Evolutionary conservation across 2,888 invertebrate genomes (phyloP), one percentile per base, ranked within the genome.

Genomic region (Capitulum mitella): DNA sequence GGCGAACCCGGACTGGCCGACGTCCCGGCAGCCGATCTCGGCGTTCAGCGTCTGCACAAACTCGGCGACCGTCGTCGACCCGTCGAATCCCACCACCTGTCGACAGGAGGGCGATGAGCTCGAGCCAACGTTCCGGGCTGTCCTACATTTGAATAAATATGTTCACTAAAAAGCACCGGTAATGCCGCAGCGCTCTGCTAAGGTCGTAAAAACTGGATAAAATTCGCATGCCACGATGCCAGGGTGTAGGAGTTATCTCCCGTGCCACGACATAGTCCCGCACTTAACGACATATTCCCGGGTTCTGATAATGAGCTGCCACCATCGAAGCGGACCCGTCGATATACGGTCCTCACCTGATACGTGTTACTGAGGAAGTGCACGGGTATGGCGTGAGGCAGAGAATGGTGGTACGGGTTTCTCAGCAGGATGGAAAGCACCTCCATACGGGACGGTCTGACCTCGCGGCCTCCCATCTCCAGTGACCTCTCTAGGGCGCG

Each of bases 301-400:
- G n/a, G n/a, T n/a, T n/a, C n/a, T n/a, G n/a, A n/a, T n/a, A n/a
- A n/a, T n/a, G n/a, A n/a, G n/a, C n/a, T n/a, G n/a, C n/a, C n/a
- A n/a, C n/a, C n/a, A n/a, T n/a, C n/a, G n/a, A n/a, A n/a, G n/a
- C n/a, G n/a, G n/a, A n/a, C n/a, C n/a, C n/a, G n/a, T n/a, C n/a
- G n/a, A n/a, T n/a, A n/a, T n/a, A n/a, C n/a, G n/a, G n/a, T n/a
- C n/a, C n/a, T n/a, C n/a, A 93, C 93, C 89, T 95, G 95, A 85
- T 98, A 98, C 46, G 96, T 94, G 82, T 93, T 92, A 85, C 97
- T 97, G 84, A 96, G 91, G 89, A 97, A 92, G 85, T 97, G 97
- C 58, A 98, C 97, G 3, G 98, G 98, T 86, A 98, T 97, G 79
- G 97, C 97, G 87, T 98, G 97, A 5, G 98, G 98, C 83, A 97